These are phyloP conservation scores for Ciconia maguari DNA, from an alignment of 2,113 vertebrate genomes.

Conservation along the genomic window DNA sequence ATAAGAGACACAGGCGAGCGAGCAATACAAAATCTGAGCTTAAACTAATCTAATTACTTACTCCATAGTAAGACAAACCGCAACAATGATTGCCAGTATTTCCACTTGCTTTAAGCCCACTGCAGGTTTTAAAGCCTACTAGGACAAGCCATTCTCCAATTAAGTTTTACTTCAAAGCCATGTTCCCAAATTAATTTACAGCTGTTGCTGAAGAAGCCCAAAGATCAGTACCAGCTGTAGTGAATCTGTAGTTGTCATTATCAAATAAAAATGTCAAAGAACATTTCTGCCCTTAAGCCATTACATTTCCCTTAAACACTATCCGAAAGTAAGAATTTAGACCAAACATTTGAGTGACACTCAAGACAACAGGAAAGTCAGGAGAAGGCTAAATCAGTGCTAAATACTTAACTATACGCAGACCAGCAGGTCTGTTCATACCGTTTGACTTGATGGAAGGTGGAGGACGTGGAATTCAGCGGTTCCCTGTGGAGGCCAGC, in stretches of 20 bases:
- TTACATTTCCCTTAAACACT: not conserved
- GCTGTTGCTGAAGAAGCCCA: conserved; percentile 3
- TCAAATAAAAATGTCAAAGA: not conserved
- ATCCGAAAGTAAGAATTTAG: not conserved
- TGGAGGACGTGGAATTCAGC: conserved; percentile 63
- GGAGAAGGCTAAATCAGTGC: not conserved
- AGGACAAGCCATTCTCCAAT: not conserved
- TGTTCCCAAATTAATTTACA: conserved; percentile 18
- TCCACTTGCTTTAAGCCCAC: conserved; percentile 26
- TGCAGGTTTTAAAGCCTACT: not conserved
- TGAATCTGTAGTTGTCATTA: not conserved
- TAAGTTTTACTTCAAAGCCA: conserved; percentile 19
- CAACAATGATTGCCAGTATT: not conserved
- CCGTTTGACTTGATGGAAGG: conserved; percentile 77
- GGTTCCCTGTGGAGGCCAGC: conserved; percentile 81
- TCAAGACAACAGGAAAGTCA: rapidly evolving
- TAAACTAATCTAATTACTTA: conserved; percentile 54
- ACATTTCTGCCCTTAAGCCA: not conserved
- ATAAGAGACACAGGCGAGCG: not conserved
- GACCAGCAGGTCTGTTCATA: not conserved
- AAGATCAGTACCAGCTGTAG: not conserved
- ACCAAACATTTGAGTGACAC: not conserved
- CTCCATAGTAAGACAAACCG: not conserved
- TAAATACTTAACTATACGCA: not conserved
- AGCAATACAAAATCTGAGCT: conserved; percentile 26